Percentiles rank a stretch among this genome's conserved stretches.
Evolutionary conservation across 2,888 invertebrate species (phyloP).

Genomic region (Schizaphis graminum): DNA sequence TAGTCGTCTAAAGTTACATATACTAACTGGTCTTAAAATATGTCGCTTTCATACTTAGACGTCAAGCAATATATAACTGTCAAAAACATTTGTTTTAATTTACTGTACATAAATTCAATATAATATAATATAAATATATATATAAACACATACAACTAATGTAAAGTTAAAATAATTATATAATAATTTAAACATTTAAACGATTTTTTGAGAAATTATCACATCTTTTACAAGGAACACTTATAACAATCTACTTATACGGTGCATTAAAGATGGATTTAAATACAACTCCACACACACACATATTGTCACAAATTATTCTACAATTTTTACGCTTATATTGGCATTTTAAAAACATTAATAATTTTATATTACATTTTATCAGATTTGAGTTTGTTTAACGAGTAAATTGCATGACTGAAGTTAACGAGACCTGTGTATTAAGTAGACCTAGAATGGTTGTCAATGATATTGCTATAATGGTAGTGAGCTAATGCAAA

Average conservation of each 20-base stretch:
- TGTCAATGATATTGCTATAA: background rate
- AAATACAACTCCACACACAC: background rate
- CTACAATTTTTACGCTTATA: background rate
- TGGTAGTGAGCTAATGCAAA: background rate
- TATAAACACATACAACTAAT: background rate
- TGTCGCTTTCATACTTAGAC: background rate
- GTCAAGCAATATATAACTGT: background rate
- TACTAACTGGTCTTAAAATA: background rate
- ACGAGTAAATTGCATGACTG: background rate
- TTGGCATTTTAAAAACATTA: background rate
- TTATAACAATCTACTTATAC: too few relatives aligned
- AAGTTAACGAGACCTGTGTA: background rate
- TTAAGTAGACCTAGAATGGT: background rate
- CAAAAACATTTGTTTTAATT: conserved; percentile 12
- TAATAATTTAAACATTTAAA: background rate
- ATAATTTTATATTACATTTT: conserved; percentile 14
- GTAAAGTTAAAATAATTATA: background rate
- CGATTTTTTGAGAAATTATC: background rate
- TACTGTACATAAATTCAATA: background rate
- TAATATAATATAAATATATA: background rate
- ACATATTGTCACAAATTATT: background rate
- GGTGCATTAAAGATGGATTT: background rate
- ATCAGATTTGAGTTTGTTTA: conserved; percentile 14
- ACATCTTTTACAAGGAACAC: background rate
- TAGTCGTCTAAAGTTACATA: background rate